These are phyloP conservation scores for Phrynocephalus versicolor DNA, from an alignment of 2,113 vertebrate genomes.

Conservation along the genomic window DNA sequence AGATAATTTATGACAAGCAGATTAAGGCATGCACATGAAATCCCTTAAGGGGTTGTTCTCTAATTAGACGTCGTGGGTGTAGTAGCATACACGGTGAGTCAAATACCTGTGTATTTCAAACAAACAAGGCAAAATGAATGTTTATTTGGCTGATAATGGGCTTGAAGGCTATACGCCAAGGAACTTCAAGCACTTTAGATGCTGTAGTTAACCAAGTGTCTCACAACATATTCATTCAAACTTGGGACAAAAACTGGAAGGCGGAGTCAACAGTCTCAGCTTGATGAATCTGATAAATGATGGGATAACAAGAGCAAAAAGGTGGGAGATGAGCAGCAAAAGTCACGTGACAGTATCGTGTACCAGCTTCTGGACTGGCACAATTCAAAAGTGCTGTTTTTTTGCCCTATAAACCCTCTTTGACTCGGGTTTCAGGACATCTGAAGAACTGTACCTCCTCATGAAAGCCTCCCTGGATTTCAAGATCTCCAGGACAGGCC, in stretches of 20 bases:
- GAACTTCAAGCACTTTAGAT: accelerated
- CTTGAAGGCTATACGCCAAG: neutral
- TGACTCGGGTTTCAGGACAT: too few species aligned
- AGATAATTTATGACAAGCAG: neutral
- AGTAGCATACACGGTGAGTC: neutral
- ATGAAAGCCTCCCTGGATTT: too few species aligned
- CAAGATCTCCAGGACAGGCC: too few species aligned
- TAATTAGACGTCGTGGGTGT: neutral
- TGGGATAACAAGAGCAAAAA: too few species aligned
- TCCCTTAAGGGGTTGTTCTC: accelerated
- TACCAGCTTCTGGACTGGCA: too few species aligned
- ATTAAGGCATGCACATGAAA: neutral
- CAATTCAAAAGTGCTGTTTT: too few species aligned
- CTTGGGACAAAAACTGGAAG: neutral
- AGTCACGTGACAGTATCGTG: too few species aligned
- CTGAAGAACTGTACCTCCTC: too few species aligned
- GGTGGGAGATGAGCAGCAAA: too few species aligned
- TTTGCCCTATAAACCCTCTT: too few species aligned
- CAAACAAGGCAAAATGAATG: neutral
- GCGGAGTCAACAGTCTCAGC: neutral
- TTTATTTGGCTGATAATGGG: neutral
- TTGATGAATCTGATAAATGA: too few species aligned
- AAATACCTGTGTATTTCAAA: neutral
- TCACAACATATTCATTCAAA: neutral
- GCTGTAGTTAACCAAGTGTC: neutral